A percentile compares a stretch with the other conserved stretches of the same genome.
phyloP scores from a whole-genome alignment of 2,888 invertebrate species.

The Drosophila neotestacea region DNA sequence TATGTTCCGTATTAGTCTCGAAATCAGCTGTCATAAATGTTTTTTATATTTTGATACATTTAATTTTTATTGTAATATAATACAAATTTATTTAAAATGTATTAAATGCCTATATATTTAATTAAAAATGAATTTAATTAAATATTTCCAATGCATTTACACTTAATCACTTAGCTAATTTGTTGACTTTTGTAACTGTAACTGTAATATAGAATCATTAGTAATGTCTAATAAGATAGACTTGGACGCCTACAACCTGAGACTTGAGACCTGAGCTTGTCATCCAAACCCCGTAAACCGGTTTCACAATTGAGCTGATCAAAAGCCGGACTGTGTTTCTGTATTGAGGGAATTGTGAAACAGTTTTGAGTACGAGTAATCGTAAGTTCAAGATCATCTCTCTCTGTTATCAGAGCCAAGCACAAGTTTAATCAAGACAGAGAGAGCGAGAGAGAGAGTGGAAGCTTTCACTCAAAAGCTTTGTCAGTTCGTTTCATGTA shows the following conservation, averaged over 20 bases:
- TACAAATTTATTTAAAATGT: no score
- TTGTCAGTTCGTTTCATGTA: constrained; percentile 21
- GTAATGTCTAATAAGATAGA: not conserved
- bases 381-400: constrained; percentile 37
- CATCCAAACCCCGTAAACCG: constrained; percentile 31
- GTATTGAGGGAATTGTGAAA: constrained; percentile 20
- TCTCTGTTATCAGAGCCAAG: constrained; percentile 31
- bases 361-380: constrained; percentile 12
- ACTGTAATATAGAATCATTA: no score
- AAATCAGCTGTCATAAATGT: no score
- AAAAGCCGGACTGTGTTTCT: constrained; percentile 28
- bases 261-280: constrained; percentile 1
- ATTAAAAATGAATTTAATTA: no score
- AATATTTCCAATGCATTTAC: no score
- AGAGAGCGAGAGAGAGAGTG: not conserved
- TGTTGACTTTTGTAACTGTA: no score
- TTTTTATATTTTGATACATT: no score
- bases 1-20: no score
- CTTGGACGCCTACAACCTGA: not conserved
- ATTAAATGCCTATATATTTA: no score
- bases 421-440: not conserved
- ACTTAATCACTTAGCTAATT: no score
- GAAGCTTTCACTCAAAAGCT: constrained; percentile 54
- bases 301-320: constrained; percentile 30
- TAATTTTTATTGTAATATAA: no score